phyloP scores from a whole-genome alignment of 92 coral and sea anemone species.

The Meandrina meandrites region DNA sequence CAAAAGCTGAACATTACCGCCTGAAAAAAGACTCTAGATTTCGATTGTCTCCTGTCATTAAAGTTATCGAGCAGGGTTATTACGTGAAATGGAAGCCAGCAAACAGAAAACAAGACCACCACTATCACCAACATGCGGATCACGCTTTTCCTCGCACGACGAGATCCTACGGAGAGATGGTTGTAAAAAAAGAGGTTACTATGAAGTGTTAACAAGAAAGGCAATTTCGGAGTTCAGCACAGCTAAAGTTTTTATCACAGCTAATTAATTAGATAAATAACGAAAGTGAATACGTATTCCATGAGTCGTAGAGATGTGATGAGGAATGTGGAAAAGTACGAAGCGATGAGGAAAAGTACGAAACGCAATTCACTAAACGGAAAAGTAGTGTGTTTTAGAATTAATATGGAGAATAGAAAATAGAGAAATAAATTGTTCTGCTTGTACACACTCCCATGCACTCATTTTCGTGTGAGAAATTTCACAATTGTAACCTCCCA shows the following conservation, averaged over 20 bases:
- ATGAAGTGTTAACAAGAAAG: background rate
- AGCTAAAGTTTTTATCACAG: too few relatives aligned
- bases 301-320: background rate
- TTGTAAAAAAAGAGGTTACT: background rate
- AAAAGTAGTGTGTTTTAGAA: too few relatives aligned
- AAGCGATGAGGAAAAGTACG: too few relatives aligned
- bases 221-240: background rate
- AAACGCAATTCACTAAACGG: too few relatives aligned
- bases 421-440: too few relatives aligned
- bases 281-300: background rate
- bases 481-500: too few relatives aligned
- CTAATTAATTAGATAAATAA: background rate
- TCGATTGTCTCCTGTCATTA: background rate
- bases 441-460: too few relatives aligned
- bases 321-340: too few relatives aligned
- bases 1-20: slow-evolving; percentile 59
- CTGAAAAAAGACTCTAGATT: background rate
- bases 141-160: slow-evolving; percentile 76
- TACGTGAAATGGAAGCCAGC: slow-evolving; percentile 76
- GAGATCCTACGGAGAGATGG: slow-evolving; percentile 60
- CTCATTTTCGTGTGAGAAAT: too few relatives aligned
- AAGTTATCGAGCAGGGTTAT: slow-evolving; percentile 52
- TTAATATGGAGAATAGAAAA: too few relatives aligned
- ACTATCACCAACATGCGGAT: slow-evolving; percentile 84
- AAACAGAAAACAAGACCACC: slow-evolving; percentile 67